Evolutionary conservation across 1,140 invertebrate species (phyloP).

Genomic region (Stegodyphus dumicola): DNA sequence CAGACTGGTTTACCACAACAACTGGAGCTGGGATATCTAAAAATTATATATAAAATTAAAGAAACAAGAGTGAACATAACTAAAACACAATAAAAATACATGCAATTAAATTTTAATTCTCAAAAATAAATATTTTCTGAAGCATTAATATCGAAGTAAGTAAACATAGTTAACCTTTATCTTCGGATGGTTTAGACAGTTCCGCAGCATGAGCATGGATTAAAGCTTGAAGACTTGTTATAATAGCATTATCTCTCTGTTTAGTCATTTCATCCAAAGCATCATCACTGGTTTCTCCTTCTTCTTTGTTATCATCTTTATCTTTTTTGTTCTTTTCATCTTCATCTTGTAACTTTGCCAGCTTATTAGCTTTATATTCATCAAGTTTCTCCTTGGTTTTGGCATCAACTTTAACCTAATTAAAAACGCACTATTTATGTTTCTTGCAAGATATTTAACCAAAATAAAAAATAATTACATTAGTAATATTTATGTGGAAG

Average conservation of each 20-base stretch:
- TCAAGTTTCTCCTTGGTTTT: constrained; percentile 95
- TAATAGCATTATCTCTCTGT: constrained; percentile 68
- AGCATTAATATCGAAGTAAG: neutral
- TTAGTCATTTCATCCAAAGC: constrained; percentile 85
- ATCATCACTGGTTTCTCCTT: constrained; percentile 74
- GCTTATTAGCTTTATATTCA: constrained; percentile 81
- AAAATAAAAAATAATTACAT: constrained; percentile 13
- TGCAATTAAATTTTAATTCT: no score
- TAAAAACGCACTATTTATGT: neutral
- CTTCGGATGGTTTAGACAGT: constrained; percentile 56
- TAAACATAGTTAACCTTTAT: constrained; percentile 41
- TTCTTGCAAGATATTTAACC: neutral
- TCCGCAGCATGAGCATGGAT: constrained; percentile 64
- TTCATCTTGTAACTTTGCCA: constrained; percentile 59
- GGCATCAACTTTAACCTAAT: constrained; percentile 89
- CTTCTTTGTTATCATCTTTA: constrained; percentile 67
- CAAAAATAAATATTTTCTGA: no score
- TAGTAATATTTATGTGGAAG: neutral
- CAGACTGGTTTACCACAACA: neutral
- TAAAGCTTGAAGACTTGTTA: constrained; percentile 60
- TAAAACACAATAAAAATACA: no score
- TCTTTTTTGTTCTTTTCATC: constrained; percentile 56
- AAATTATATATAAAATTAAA: neutral
- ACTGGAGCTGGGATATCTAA: constrained; percentile 11
- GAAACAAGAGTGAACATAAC: no score